Evolutionary conservation across 1,140 invertebrate species (phyloP).

Genomic region (Scylla paramamosain): DNA sequence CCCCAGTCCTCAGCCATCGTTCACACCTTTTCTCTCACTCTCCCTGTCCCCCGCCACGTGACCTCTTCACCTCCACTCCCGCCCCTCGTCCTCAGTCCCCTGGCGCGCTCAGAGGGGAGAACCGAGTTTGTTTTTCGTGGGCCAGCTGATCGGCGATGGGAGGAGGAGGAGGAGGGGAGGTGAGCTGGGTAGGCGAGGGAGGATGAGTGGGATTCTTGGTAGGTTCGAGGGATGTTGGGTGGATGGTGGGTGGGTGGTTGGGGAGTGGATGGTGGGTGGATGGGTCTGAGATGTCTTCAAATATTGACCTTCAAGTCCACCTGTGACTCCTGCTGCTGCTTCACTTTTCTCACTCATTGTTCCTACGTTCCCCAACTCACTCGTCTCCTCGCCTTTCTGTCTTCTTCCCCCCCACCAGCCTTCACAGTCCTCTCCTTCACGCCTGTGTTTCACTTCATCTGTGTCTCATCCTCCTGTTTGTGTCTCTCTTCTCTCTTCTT

Average conservation of each 20-base stretch:
- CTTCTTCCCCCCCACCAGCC: background rate
- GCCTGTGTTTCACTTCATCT: background rate
- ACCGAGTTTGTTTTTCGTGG: constrained; percentile 56
- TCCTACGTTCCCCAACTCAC: background rate
- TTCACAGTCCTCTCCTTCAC: background rate
- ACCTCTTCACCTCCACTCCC: background rate
- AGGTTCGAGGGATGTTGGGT: background rate
- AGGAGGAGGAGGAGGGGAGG: background rate
- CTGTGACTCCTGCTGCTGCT: constrained; percentile 1
- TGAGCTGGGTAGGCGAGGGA: background rate
- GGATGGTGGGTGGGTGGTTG: constrained; percentile 2
- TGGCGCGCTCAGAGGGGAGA: background rate
- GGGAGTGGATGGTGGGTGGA: background rate
- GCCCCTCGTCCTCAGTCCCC: too few species aligned
- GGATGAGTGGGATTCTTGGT: too few species aligned
- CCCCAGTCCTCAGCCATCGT: too few species aligned
- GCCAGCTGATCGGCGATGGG: constrained; percentile 39
- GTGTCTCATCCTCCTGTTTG: background rate
- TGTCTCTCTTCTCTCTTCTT: background rate
- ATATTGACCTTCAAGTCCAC: constrained; percentile 57
- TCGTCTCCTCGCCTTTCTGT: background rate
- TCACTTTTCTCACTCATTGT: constrained; percentile 45
- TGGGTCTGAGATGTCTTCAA: constrained; percentile 60
- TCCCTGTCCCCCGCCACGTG: background rate
- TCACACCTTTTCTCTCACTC: background rate